A percentile compares a stretch with the other conserved stretches of the same genome.
Evolutionary conservation across 2,797 vertebrate genomes (phyloP).

Genomic region (Centropyge bicolor): DNA sequence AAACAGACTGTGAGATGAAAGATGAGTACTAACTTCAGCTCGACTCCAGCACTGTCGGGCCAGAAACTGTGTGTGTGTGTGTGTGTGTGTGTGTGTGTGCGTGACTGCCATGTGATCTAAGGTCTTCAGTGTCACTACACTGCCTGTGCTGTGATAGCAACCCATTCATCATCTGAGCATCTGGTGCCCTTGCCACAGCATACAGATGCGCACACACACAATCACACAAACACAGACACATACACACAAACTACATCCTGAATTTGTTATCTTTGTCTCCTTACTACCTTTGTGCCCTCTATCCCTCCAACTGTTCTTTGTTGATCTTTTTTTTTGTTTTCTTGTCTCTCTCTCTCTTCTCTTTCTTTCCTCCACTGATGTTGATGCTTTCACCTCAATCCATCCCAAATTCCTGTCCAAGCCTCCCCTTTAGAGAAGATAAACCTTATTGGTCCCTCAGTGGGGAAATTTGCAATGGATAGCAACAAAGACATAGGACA

Average conservation of each 20-base stretch:
- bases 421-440: conserved; percentile 4
- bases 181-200: conserved; percentile 75
- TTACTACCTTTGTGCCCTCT: conserved; percentile 18
- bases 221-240: not conserved
- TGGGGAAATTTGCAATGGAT: no score
- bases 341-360: not conserved
- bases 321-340: not conserved
- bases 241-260: conserved; percentile 14
- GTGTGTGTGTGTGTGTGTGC: conserved; percentile 32
- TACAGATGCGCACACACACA: not conserved
- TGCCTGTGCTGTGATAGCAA: conserved; percentile 78
- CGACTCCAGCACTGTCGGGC: conserved; percentile 32
- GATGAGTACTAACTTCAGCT: conserved; percentile 60
- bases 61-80: conserved; percentile 25
- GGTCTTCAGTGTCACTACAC: conserved; percentile 80
- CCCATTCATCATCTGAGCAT: conserved; percentile 80
- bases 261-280: conserved; percentile 39
- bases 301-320: not conserved
- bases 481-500: no score
- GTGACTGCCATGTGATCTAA: conserved; percentile 77
- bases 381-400: conserved; percentile 6
- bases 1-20: conserved; percentile 31
- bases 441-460: no score
- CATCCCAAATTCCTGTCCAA: conserved; percentile 1
- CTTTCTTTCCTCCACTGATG: not conserved